These are phyloP conservation scores for Leptobrachium ailaonicum DNA, from an alignment of 2,113 vertebrate genomes.

Conservation along the genomic window DNA sequence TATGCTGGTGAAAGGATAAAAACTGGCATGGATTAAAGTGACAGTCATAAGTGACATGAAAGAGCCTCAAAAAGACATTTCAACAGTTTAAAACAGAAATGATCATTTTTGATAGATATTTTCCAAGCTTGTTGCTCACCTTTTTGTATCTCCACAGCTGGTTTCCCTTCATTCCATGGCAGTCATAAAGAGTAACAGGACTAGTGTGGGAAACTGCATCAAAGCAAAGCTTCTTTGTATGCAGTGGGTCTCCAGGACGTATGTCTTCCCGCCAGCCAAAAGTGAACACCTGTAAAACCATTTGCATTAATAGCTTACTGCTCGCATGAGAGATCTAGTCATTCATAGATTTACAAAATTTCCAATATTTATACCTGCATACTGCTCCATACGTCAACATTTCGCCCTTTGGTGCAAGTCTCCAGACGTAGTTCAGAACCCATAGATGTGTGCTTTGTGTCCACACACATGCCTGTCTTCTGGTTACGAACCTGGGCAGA, in stretches of 20 bases:
- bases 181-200: constrained; percentile 91
- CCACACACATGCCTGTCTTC: constrained; percentile 80
- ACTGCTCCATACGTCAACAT: constrained; percentile 82
- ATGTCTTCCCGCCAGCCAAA: constrained; percentile 96
- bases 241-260: constrained; percentile 88
- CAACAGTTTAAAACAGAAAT: too few relatives aligned
- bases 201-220: constrained; percentile 91
- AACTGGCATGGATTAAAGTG: too few relatives aligned
- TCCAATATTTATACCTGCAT: constrained; percentile 76
- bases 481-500: constrained; percentile 78
- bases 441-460: constrained; percentile 84
- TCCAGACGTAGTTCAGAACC: constrained; percentile 87
- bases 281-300: constrained; percentile 85
- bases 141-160: constrained; percentile 93
- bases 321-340: too few relatives aligned
- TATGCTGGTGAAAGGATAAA: too few relatives aligned
- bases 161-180: constrained; percentile 97
- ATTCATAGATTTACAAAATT: too few relatives aligned
- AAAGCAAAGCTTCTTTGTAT: constrained; percentile 93
- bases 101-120: not conserved
- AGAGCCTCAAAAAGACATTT: too few relatives aligned
- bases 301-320: constrained; percentile 2
- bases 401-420: constrained; percentile 79
- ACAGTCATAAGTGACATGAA: too few relatives aligned
- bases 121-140: constrained; percentile 66